A percentile compares a stretch with the other conserved stretches of the same genome.
Conservation (phyloP, 2,797 vertebrate genomes). For the Xerus rutilus region DNA sequence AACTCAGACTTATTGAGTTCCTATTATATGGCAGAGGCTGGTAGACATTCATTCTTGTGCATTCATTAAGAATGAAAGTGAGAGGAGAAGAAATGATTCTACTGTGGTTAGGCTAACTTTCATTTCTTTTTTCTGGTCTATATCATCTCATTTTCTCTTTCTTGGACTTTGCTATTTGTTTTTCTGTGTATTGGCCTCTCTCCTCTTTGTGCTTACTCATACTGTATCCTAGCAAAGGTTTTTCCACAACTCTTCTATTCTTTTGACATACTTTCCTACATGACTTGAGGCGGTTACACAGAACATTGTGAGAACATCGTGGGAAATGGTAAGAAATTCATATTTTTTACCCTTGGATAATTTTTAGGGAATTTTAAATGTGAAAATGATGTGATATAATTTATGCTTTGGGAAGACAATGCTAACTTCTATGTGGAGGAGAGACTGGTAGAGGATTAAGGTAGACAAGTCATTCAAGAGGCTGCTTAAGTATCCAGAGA, state of each 20-base stretch:
- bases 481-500: background rate
- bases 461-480: background rate
- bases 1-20: background rate
- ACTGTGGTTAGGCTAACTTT: background rate
- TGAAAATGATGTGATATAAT: background rate
- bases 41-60: background rate
- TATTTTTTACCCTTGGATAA: background rate
- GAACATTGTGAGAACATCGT: background rate
- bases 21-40: background rate
- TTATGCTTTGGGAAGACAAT: background rate
- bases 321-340: background rate
- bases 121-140: background rate
- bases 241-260: background rate
- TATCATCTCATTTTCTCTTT: background rate
- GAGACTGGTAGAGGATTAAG: background rate
- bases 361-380: background rate
- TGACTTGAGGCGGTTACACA: background rate
- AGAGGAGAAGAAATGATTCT: background rate
- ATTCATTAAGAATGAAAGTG: slow-evolving; percentile 11
- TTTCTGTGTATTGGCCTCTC: background rate
- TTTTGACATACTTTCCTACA: background rate
- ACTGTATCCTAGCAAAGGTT: background rate
- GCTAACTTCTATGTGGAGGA: background rate
- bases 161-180: background rate
- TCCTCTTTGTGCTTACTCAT: background rate